A percentile compares a stretch with the other conserved stretches of the same genome.
These are phyloP conservation scores for Sebastolobus alascanus DNA, from an alignment of 2,797 vertebrate species.

Conservation along the genomic window DNA sequence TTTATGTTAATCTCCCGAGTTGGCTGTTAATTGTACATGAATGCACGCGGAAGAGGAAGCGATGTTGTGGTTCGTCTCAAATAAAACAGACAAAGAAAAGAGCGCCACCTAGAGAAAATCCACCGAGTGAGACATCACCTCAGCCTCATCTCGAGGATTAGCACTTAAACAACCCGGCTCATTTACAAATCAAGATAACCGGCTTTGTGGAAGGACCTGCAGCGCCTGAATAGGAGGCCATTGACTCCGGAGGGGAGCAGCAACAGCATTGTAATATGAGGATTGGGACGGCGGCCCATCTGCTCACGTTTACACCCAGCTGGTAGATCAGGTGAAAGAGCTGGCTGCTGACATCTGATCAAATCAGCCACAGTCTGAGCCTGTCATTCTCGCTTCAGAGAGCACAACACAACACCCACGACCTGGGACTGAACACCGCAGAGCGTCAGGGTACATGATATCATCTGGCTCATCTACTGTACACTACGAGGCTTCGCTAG, in stretches of 20 bases:
- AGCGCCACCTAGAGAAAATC: constrained; percentile 36
- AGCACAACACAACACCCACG: constrained; percentile 65
- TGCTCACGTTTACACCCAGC: constrained; percentile 84
- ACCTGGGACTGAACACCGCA: constrained; percentile 44
- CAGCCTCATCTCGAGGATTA: constrained; percentile 55
- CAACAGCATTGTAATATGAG: constrained; percentile 82
- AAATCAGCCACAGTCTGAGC: constrained; percentile 77
- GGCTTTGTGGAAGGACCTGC: constrained; percentile 52
- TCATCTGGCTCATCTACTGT: constrained; percentile 36
- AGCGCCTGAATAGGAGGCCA: constrained; percentile 52
- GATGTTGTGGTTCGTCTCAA: not conserved
- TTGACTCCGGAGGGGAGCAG: constrained; percentile 53
- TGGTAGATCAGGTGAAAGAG: constrained; percentile 85
- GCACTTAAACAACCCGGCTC: constrained; percentile 60
- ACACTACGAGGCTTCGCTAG: not conserved
- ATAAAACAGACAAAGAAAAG: not conserved
- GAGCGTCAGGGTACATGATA: constrained; percentile 30
- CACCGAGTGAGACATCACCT: constrained; percentile 42
- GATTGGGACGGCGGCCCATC: constrained; percentile 84
- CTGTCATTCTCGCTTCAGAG: constrained; percentile 75
- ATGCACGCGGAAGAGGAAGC: not conserved
- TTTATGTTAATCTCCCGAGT: constrained; percentile 70
- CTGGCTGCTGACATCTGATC: constrained; percentile 81
- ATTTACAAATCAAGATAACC: constrained; percentile 70
- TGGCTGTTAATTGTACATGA: constrained; percentile 50